Evolutionary conservation across 2,888 invertebrate species (phyloP).

Genomic region (Tolmerus cingulatus): DNA sequence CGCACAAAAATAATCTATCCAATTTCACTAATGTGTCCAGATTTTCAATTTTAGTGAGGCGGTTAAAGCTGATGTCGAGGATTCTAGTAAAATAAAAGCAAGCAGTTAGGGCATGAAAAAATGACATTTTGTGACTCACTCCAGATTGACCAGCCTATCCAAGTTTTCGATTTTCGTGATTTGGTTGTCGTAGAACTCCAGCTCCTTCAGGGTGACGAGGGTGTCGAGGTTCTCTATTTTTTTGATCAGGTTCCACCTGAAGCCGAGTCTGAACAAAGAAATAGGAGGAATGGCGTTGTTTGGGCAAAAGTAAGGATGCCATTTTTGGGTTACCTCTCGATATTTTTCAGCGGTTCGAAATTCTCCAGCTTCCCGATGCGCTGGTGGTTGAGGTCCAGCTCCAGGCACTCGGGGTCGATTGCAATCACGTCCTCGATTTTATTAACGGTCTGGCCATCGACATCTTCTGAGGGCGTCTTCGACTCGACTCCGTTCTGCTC

Average conservation of each 20-base stretch:
- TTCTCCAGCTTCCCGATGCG: slow-evolving; percentile 85
- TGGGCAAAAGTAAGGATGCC: not conserved
- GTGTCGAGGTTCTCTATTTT: slow-evolving; percentile 88
- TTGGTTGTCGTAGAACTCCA: slow-evolving; percentile 98
- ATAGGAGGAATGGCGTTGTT: not conserved
- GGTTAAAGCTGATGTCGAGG: slow-evolving; percentile 95
- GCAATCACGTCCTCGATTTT: slow-evolving; percentile 59
- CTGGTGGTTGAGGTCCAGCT: slow-evolving; percentile 88
- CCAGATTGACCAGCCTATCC: slow-evolving; percentile 83
- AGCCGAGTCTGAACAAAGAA: slow-evolving; percentile 69
- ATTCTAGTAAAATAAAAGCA: slow-evolving; percentile 66
- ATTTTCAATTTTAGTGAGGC: slow-evolving; percentile 86
- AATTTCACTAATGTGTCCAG: slow-evolving; percentile 78
- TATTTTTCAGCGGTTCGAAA: slow-evolving; percentile 76
- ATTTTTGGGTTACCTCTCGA: slow-evolving; percentile 67
- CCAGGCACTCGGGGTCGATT: slow-evolving; percentile 60
- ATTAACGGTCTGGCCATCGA: not conserved
- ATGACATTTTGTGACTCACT: slow-evolving; percentile 71
- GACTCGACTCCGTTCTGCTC: not conserved
- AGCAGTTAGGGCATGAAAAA: not conserved
- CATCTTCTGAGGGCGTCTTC: not conserved
- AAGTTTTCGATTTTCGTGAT: slow-evolving; percentile 91
- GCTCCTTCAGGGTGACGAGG: slow-evolving; percentile 79
- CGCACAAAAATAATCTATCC: slow-evolving; percentile 85
- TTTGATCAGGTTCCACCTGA: slow-evolving; percentile 95